Base-by-base conservation (phyloP, 1,140 invertebrate genomes). In the Aphelinus atriplicis region DNA sequence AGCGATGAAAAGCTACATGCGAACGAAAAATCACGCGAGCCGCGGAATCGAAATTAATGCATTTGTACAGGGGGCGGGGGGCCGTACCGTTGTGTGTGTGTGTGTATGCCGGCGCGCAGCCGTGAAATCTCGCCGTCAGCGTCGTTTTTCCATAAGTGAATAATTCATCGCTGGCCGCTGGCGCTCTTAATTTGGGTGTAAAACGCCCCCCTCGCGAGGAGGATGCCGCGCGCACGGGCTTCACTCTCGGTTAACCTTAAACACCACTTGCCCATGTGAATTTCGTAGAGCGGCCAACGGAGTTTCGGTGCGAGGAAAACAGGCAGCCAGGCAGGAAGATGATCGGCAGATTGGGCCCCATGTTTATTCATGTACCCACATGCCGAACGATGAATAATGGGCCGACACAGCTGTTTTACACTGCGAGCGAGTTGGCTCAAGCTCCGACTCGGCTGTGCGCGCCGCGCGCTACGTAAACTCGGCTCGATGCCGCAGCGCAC, bases 371-470 rank as follows among this genome's bases (percentile, higher is more conserved):
- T 76, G 74, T 76, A 58, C 51, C 51, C 51, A 53, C 62, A 71
- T 71, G 68, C 68, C 63, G 68, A 76, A 76, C 61, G 68, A 76
- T 76, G 68, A 71, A 76, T 76, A 76, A 76, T 67, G 57, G 68
- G 42, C 46, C n/a, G 63, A 7, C n/a, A 6, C 7, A 7, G 4
- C n/a, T 46, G 45, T 26, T 26, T 26, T 26, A 26, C 26, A 26
- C 26, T 26, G 26, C 26, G 26, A 26, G 26, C 26, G 26, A 26
- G 26, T 26, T 26, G 26, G 43, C 45, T 51, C 63, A n/a, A 2
- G 63, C 48, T 65, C 9, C n/a, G 62, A 26, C 2, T 63, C 7
- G 3, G 48, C n/a, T 65, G 9, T 51, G 6, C 62, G 60, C 57
- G 9, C 7, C 26, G 26, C 26, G 26, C 26, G 26, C 26, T 26